phyloP scores from a whole-genome alignment of 1,140 invertebrate species.

The Leucophenga varia region DNA sequence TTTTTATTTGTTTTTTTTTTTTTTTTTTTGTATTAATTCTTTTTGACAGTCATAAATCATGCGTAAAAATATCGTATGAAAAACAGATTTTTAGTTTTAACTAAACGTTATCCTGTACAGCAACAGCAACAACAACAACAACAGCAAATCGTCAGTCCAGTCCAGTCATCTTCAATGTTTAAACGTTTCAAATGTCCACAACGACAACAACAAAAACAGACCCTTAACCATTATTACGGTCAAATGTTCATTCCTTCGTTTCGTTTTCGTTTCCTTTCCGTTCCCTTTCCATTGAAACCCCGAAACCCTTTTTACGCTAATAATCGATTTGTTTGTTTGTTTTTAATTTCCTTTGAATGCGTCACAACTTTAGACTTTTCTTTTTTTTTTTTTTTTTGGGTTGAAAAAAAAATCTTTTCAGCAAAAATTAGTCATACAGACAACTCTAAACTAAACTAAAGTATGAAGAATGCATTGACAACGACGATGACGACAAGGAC shows the following conservation, averaged over 20 bases:
- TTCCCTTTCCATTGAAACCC: not conserved
- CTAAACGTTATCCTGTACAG: too few species aligned
- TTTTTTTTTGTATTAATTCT: constrained; percentile 49
- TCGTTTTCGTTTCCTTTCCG: not conserved
- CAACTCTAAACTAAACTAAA: not conserved
- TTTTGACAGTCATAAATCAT: constrained; percentile 53
- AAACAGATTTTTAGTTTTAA: constrained; percentile 52
- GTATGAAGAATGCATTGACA: too few species aligned
- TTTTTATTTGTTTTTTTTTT: constrained; percentile 29
- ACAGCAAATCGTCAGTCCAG: too few species aligned
- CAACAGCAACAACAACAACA: constrained; percentile 18
- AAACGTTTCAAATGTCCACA: too few species aligned
- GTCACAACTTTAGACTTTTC: not conserved
- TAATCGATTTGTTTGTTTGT: constrained; percentile 49
- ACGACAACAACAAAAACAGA: constrained; percentile 21
- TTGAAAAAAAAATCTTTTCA: constrained; percentile 33
- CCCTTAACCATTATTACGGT: constrained; percentile 23
- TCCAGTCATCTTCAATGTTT: too few species aligned
- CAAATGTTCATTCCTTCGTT: constrained; percentile 10
- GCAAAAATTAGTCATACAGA: constrained; percentile 11
- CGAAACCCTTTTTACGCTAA: constrained; percentile 28
- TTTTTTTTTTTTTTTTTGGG: constrained; percentile 5
- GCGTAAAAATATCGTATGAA: constrained; percentile 52
- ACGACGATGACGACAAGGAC: too few species aligned
- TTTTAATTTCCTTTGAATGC: constrained; percentile 42